phyloP scores from a whole-genome alignment of 1,140 invertebrate genomes.

The Metaphire vulgaris region DNA sequence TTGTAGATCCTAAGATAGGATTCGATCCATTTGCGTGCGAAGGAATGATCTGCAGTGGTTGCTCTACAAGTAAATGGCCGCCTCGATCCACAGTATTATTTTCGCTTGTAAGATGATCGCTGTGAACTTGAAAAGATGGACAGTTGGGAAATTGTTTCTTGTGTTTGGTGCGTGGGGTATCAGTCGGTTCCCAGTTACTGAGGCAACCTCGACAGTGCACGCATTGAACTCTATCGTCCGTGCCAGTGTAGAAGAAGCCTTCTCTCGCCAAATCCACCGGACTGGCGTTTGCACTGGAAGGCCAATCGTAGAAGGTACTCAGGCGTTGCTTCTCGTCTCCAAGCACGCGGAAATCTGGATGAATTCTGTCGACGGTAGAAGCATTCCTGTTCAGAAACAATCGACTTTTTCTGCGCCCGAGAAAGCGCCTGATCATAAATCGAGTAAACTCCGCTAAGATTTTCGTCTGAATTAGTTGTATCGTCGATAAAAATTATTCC shows the following conservation, averaged over 20 bases:
- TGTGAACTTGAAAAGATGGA: neutral
- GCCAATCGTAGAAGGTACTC: constrained; percentile 20
- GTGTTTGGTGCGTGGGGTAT: constrained; percentile 82
- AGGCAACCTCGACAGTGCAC: constrained; percentile 78
- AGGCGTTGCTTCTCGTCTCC: neutral
- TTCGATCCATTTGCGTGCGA: too few species aligned
- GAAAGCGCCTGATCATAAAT: neutral
- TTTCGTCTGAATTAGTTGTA: neutral
- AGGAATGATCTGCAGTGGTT: too few species aligned
- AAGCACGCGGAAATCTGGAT: neutral
- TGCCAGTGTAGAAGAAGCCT: constrained; percentile 51
- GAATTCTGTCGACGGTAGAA: neutral
- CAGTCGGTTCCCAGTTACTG: constrained; percentile 76
- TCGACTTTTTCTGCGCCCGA: too few species aligned
- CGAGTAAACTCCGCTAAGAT: neutral
- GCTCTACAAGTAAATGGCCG: too few species aligned
- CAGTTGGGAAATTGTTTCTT: constrained; percentile 66
- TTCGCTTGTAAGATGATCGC: too few species aligned
- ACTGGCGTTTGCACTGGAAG: neutral
- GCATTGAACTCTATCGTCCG: constrained; percentile 74
- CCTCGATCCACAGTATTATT: too few species aligned
- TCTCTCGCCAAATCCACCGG: constrained; percentile 16
- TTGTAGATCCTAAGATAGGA: too few species aligned
- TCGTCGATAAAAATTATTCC: neutral
- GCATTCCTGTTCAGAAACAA: neutral